Evolutionary conservation across 2,797 vertebrate species (phyloP).

Genomic region (Gambusia yucatana): DNA sequence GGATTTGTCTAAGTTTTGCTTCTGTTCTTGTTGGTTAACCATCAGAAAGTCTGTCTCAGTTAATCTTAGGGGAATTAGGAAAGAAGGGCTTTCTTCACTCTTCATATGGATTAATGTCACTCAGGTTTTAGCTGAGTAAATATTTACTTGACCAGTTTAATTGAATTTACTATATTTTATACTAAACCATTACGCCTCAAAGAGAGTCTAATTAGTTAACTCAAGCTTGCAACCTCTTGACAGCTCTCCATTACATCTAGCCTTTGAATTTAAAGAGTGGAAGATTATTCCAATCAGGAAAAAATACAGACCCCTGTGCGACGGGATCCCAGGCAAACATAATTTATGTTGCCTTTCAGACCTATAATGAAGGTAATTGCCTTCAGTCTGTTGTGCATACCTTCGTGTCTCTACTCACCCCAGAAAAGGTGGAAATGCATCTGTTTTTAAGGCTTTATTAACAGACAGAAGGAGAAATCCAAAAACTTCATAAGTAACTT

Average conservation of each 20-base stretch:
- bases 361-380: constrained; percentile 53
- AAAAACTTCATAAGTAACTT: constrained; percentile 28
- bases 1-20: constrained; percentile 12
- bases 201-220: constrained; percentile 66
- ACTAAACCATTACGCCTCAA: constrained; percentile 52
- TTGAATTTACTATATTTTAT: constrained; percentile 65
- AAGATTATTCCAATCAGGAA: constrained; percentile 42
- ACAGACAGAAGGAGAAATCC: constrained; percentile 21
- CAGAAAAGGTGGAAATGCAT: constrained; percentile 14
- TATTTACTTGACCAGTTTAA: constrained; percentile 70
- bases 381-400: constrained; percentile 30
- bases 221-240: constrained; percentile 48
- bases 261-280: constrained; percentile 38
- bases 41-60: constrained; percentile 39
- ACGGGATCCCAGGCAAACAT: constrained; percentile 35
- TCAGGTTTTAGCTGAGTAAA: constrained; percentile 62
- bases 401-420: background rate
- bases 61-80: constrained; percentile 38
- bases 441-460: constrained; percentile 29
- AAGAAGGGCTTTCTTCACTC: constrained; percentile 32
- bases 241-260: constrained; percentile 33
- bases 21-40: constrained; percentile 39
- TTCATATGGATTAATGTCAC: constrained; percentile 62
- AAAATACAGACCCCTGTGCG: constrained; percentile 45
- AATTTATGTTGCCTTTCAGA: constrained; percentile 50